phyloP scores from a whole-genome alignment of 2,888 invertebrate species.

The Lasioglossum oenotherae region DNA sequence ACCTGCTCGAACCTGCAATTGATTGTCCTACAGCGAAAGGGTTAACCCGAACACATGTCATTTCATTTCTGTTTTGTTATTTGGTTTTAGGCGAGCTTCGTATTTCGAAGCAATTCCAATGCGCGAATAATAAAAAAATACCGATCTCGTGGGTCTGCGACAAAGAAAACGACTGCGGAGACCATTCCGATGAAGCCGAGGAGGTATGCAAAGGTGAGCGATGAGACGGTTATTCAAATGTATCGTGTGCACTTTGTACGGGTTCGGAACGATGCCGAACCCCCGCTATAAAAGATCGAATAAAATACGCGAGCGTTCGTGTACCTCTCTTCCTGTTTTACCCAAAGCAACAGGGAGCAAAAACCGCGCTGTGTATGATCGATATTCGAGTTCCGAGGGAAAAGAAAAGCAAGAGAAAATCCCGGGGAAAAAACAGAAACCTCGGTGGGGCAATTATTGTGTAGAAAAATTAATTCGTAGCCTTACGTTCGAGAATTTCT shows the following conservation, averaged over 20 bases:
- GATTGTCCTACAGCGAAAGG: neutral
- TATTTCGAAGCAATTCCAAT: slow-evolving; percentile 90
- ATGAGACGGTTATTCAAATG: slow-evolving; percentile 23
- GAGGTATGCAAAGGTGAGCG: slow-evolving; percentile 88
- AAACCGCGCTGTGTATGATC: neutral
- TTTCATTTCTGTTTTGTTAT: slow-evolving; percentile 43
- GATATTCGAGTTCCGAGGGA: neutral
- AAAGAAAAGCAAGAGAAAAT: neutral
- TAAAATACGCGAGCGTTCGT: neutral
- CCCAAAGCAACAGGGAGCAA: neutral
- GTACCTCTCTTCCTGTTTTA: slow-evolving; percentile 7
- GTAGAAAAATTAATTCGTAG: neutral
- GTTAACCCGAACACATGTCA: neutral
- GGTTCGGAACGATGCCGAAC: neutral
- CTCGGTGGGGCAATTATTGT: neutral
- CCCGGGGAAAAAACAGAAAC: neutral
- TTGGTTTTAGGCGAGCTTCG: slow-evolving; percentile 85
- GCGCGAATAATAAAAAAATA: slow-evolving; percentile 91
- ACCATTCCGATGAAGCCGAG: slow-evolving; percentile 92
- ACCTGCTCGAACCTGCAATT: neutral
- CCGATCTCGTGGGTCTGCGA: slow-evolving; percentile 92
- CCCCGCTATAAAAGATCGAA: neutral
- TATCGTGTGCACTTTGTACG: slow-evolving; percentile 8
- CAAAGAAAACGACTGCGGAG: slow-evolving; percentile 91
- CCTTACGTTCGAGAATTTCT: neutral